phyloP scores from a whole-genome alignment of 2,797 vertebrate species.

The Myiothlypis chrysogaster region DNA sequence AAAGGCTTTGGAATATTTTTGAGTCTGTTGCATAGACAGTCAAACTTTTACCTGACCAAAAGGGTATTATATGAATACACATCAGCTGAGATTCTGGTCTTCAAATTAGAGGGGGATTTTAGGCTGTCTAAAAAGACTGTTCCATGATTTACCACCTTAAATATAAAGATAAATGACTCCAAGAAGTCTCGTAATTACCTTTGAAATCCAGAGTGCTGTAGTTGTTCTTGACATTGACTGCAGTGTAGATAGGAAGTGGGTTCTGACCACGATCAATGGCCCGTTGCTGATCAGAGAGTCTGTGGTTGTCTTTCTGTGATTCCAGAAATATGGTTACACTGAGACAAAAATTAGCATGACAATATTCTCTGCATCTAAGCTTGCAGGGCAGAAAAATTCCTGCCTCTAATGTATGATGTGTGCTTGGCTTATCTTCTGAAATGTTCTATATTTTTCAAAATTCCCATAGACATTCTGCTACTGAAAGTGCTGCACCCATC shows the following conservation, averaged over 20 bases:
- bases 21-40: background rate
- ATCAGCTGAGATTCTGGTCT: background rate
- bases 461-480: background rate
- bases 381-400: background rate
- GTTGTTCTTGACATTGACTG: conserved; percentile 78
- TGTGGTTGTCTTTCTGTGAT: conserved; percentile 74
- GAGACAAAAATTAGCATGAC: background rate
- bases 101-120: background rate
- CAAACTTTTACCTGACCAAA: background rate
- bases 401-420: background rate
- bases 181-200: conserved; percentile 64
- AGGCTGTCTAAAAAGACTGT: background rate
- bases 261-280: conserved; percentile 78
- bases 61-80: background rate
- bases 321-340: background rate
- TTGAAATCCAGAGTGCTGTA: conserved; percentile 81
- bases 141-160: background rate
- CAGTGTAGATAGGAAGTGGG: conserved; percentile 80
- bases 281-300: conserved; percentile 76
- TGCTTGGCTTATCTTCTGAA: background rate
- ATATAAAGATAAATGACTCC: background rate
- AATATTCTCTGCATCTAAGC: background rate
- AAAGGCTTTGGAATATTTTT: background rate
- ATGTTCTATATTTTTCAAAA: background rate
- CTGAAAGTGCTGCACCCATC: background rate